Evolutionary conservation across 2,113 vertebrate genomes (phyloP), one percentile per base, ranked within the genome.

Genomic region (Colistium nudipinnis): DNA sequence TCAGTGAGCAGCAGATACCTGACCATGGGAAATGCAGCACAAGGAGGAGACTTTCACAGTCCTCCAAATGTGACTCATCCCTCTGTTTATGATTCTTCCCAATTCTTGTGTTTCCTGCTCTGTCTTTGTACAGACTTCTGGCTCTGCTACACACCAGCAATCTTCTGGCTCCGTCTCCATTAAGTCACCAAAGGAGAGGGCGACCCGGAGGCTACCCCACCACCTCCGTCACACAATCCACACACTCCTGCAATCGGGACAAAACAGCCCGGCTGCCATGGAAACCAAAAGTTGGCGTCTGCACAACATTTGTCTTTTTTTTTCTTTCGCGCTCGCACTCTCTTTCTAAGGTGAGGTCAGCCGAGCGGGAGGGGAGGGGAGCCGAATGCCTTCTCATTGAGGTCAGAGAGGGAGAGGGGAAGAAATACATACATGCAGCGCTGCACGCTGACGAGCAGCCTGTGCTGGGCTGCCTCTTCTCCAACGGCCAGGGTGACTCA

Each of bases 151-250:
- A 57, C 74, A 83, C 83, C 70, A 51, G 1, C 3, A 74, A 38
- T 68, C 76, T 41, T 62, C 74, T 88, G 87, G 62, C 90, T n/a
- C n/a, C 90, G 84, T 87, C 91, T 92, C 81, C 74, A 38, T 79
- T 85, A 81, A 89, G 88, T 88, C 78, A 6, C n/a, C 55, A 74
- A 82, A 81, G 87, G 70, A 74, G 72, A 85, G 88, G 75, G 72
- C 43, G 75, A 65, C 44, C 19, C 16, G 45, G 55, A 63, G 64
- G 48, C 70, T 35, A 43, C 38, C 47, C 43, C 80, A 62, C 71
- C 86, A 83, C 85, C 74, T 83, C 79, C 49, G 80, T 84, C 89
- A 89, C 89, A 91, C 92, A 91, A 93, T 91, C 87, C 92, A 90
- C 84, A 90, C 80, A 68, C 82, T 87, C 87, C 81, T 80, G 85